Evolutionary conservation across 2,888 invertebrate species (phyloP).

Genomic region (Eudasyphora cyanicolor): DNA sequence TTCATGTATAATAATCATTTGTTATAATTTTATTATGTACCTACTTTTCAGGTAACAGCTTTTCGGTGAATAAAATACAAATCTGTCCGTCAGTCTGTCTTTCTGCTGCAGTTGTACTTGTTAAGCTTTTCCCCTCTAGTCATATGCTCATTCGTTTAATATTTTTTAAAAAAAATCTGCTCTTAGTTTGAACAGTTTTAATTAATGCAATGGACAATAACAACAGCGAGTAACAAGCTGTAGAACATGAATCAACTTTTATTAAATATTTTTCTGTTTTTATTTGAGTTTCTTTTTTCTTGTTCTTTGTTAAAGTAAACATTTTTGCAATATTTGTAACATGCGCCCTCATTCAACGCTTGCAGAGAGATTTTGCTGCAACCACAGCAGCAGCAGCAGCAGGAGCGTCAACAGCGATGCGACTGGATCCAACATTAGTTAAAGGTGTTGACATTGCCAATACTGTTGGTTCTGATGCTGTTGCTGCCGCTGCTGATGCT

Average conservation of each 20-base stretch:
- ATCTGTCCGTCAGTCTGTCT: not conserved
- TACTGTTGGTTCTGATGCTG: not conserved
- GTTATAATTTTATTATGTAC: not conserved
- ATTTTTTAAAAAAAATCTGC: not conserved
- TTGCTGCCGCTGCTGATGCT: not conserved
- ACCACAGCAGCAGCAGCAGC: not conserved
- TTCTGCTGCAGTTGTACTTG: too few species aligned
- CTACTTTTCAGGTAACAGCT: not conserved
- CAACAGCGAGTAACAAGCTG: not conserved
- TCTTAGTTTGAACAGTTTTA: not conserved
- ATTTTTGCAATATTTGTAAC: not conserved
- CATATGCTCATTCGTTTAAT: not conserved
- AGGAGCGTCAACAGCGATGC: not conserved
- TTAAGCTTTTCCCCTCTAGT: not conserved
- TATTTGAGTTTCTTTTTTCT: not conserved
- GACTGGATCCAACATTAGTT: not conserved
- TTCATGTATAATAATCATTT: too few species aligned
- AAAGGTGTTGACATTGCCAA: not conserved
- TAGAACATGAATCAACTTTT: constrained; percentile 30
- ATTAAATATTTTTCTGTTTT: too few species aligned
- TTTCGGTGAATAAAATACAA: not conserved
- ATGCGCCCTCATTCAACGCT: not conserved
- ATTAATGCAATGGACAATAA: not conserved
- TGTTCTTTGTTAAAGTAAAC: too few species aligned
- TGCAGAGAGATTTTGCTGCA: not conserved